Evolutionary conservation across 2,797 vertebrate species (phyloP), one percentile per base, ranked within the genome.

Genomic region (Brachyrhaphis roseni): DNA sequence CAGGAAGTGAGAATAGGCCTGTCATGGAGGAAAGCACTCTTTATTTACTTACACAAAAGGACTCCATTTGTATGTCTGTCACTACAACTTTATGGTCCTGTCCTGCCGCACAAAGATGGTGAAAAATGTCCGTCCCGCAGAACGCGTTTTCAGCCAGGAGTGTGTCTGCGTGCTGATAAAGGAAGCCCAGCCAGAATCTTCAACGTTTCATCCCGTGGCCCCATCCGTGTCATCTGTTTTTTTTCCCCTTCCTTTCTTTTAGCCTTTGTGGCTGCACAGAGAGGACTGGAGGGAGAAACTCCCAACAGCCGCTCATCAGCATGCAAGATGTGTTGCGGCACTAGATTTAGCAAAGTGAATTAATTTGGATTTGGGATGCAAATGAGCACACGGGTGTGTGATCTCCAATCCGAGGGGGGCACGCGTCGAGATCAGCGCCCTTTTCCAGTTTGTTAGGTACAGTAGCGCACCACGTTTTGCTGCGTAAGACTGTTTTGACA

Each of bases 321-420:
- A 98, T 98, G 97, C 97, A 95, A 96, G 97, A 95, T 96, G 92
- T 96, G 96, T 97, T 95, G 92, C 95, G 90, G 96, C 96, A 97
- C 96, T 96, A 97, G 97, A 98, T 98, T 98, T 97, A 97, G 96
- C 97, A 97, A 98, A 97, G 97, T 98, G 98, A 99, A 99, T 99
- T 99, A 98, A 99, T 99, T 98, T 98, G 98, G 97, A 99, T 99
- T 98, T 98, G 97, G 98, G 97, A 98, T 99, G 98, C 98, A 98
- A 99, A 99, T 99, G 96, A 98, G 93, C 89, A 79, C 90, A 86
- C 77, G 87, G 95, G 97, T 86, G 92, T 96, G 95, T 92, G 97
- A 98, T 98, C 97, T 95, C 96, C 96, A 96, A 45, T 96, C 97
- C 96, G 96, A 93, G 90, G 95, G 96, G 96, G 96, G 95, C 97